Evolutionary conservation across 2,797 vertebrate genomes (phyloP).

Genomic region (Malacoraja senta): DNA sequence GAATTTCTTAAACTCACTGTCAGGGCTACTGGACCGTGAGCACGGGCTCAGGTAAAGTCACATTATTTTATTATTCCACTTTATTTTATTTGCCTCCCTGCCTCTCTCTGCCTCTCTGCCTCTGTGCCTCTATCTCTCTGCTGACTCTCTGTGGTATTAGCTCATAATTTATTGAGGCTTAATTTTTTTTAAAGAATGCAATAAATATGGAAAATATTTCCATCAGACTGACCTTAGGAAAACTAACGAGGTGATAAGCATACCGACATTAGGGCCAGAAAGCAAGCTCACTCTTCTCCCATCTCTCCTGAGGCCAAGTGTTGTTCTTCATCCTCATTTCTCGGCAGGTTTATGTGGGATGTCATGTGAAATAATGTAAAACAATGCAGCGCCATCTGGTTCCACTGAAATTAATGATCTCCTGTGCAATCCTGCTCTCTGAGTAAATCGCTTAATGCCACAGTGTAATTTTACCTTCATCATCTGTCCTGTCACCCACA

Average conservation of each 20-base stretch:
- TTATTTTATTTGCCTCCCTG: too few species aligned
- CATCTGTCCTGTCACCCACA: neutral
- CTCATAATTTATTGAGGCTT: neutral
- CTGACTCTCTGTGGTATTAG: neutral
- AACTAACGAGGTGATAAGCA: slow-evolving; percentile 30
- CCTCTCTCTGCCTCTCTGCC: too few species aligned
- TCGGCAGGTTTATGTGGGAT: slow-evolving; percentile 15
- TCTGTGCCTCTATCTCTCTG: too few species aligned
- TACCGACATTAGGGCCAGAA: slow-evolving; percentile 10
- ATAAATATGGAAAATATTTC: neutral
- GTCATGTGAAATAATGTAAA: neutral
- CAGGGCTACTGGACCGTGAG: too few species aligned
- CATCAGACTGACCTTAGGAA: slow-evolving; percentile 7
- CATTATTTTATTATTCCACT: too few species aligned
- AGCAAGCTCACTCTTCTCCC: neutral
- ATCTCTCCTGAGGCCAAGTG: neutral
- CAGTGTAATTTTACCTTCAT: neutral
- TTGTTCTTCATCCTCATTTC: slow-evolving; percentile 8
- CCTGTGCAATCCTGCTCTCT: neutral
- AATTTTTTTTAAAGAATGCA: slow-evolving; percentile 22
- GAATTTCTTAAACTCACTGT: too few species aligned
- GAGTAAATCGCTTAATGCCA: neutral
- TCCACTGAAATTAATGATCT: slow-evolving; percentile 9
- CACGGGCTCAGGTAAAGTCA: too few species aligned
- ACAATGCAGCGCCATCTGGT: neutral